Base-by-base conservation (phyloP, 2,797 vertebrate genomes). In the Sternotherus odoratus region DNA sequence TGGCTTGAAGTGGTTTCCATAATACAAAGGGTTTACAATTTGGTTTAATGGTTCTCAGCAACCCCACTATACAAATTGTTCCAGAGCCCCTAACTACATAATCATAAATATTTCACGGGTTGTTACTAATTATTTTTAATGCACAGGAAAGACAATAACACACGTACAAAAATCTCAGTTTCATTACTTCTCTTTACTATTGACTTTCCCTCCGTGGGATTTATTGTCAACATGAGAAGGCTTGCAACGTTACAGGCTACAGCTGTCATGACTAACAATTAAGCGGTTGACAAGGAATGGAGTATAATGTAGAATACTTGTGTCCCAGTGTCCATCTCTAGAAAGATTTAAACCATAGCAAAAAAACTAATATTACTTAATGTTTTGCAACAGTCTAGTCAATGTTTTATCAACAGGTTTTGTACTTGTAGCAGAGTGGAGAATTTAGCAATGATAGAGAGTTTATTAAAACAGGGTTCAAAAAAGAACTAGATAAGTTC, bases 61-160 rank as follows among this genome's bases (percentile, higher is more conserved):
- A 7, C 30, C 54, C 26, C 26, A 60, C 13, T 60, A 60, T 60
- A 60, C 28, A 30, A 33, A 60, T 60, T 60, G 12, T 60, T 60
- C 57, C 13, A 7, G 28, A 15, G 28, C 28, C 13, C 13, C 57
- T 57, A 28, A 60, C 57, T 30, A 15, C 0, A 0, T 75, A 82
- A 56, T 9, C 12, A 2, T 24, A 10, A 54, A 54, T 74, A 28
- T 43, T 74, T 69, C 87, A 51, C 16, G 51, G 36, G 48, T 11
- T 50, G 49, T 21, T 13, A 0, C 69, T 53, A 10, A 10, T 79
- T 77, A 57, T 0, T 0, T 33, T 66, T 39, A 51, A 57, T 43
- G 28, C 1, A 63, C 15, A n/a, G 51, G 19, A 57, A 89, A 90
- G 57, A 9, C 1, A 93, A 10, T 53, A 60, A 77, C 33, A 50